A percentile compares a stretch with the other conserved stretches of the same genome.
These are phyloP conservation scores for Cryptotermes secundus DNA, from an alignment of 1,140 invertebrate genomes.

Conservation along the genomic window DNA sequence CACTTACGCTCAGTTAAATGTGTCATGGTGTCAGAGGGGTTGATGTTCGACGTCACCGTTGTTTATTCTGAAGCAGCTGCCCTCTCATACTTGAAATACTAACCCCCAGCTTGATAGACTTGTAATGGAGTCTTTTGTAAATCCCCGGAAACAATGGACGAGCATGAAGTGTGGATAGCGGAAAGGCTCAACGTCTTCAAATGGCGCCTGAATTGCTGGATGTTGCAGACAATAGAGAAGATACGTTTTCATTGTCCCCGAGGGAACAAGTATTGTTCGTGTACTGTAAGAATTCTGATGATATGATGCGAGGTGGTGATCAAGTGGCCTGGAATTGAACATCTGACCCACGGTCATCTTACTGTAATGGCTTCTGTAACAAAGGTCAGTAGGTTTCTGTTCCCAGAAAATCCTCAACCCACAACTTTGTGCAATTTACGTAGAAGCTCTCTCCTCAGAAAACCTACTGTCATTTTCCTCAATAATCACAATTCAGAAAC, in stretches of 20 bases:
- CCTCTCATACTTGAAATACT: neutral
- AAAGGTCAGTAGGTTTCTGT: neutral
- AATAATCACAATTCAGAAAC: no score
- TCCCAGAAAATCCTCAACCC: no score
- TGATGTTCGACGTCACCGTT: neutral
- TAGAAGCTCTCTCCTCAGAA: no score
- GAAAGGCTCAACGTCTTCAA: neutral
- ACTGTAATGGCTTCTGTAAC: neutral
- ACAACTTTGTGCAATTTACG: no score
- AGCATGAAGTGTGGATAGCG: neutral
- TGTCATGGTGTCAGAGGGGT: no score
- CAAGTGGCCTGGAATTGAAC: neutral
- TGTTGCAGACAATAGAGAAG: neutral
- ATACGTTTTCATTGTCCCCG: neutral
- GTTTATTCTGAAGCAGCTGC: neutral
- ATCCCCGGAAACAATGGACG: neutral
- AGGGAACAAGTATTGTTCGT: neutral
- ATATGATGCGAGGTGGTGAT: neutral
- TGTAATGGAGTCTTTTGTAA: conserved; percentile 13
- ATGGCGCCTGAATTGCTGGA: neutral
- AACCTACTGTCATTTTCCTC: no score
- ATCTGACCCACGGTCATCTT: neutral
- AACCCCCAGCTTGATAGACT: neutral
- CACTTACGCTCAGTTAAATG: no score
- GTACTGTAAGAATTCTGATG: neutral